A percentile compares a stretch with the other conserved stretches of the same genome.
These are phyloP conservation scores for Notoglanidium macrostoma DNA, from an alignment of 2,797 vertebrate genomes.

Conservation along the genomic window DNA sequence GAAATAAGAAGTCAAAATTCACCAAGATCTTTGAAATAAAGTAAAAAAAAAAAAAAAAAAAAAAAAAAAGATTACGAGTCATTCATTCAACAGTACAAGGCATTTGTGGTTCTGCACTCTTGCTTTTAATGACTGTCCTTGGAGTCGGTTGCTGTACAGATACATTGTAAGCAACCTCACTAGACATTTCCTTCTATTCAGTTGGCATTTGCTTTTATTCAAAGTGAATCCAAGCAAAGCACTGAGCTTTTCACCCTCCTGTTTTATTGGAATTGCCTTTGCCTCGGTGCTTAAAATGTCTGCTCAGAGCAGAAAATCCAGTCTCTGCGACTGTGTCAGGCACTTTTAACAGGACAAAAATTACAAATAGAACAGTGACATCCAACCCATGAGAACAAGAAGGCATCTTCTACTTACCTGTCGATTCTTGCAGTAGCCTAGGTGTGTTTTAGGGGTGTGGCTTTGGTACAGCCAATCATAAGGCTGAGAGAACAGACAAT, in stretches of 20 bases:
- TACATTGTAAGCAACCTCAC: slow-evolving; percentile 6
- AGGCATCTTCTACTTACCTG: not conserved
- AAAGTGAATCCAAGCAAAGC: slow-evolving; percentile 16
- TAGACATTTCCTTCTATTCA: slow-evolving; percentile 11
- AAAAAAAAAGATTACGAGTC: not conserved
- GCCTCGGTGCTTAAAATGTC: not conserved
- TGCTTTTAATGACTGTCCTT: slow-evolving; percentile 14
- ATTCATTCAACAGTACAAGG: not conserved
- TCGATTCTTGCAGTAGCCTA: not conserved
- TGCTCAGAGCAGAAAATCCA: not conserved
- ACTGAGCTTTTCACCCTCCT: not conserved
- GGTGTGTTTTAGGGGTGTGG: not conserved
- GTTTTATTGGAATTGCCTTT: not conserved
- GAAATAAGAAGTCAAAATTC: not conserved
- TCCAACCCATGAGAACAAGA: not conserved
- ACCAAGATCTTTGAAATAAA: not conserved
- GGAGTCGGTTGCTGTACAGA: not conserved
- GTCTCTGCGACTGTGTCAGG: not conserved
- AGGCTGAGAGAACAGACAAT: not conserved
- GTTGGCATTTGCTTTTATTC: not conserved
- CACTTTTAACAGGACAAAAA: not conserved
- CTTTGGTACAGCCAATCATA: not conserved
- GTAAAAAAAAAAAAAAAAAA: too few relatives aligned
- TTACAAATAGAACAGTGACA: not conserved
- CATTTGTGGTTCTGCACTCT: not conserved